Percentiles rank a stretch among this genome's conserved stretches.
Evolutionary conservation across 1,140 invertebrate genomes (phyloP).

Genomic region (Nasonia longicornis): DNA sequence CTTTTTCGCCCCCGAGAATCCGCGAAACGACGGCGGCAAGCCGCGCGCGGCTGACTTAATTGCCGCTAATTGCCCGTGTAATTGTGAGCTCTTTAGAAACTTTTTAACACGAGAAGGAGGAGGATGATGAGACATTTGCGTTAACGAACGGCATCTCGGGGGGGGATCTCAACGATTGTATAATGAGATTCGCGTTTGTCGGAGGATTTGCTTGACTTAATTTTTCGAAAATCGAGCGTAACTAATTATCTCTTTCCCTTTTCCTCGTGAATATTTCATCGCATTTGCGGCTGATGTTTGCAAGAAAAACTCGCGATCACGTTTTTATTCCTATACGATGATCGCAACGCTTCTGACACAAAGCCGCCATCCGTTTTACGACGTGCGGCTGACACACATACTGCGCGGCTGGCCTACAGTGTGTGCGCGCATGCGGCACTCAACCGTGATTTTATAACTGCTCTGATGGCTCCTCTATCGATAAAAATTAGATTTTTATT

Average conservation of each 20-base stretch:
- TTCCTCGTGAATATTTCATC: too few relatives aligned
- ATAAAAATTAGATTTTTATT: slow-evolving; percentile 41
- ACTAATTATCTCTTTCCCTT: background rate
- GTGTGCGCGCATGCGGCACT: background rate
- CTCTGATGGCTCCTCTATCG: slow-evolving; percentile 14
- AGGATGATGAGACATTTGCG: slow-evolving; percentile 1
- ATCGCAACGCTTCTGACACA: background rate
- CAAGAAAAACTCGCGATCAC: background rate
- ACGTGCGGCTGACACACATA: slow-evolving; percentile 1
- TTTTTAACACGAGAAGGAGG: slow-evolving; percentile 10
- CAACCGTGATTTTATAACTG: slow-evolving; percentile 49
- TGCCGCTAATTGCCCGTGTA: slow-evolving; percentile 27
- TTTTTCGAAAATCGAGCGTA: background rate
- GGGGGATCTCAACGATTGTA: background rate
- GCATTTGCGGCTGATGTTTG: too few relatives aligned
- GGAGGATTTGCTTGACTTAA: background rate
- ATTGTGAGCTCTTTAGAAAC: slow-evolving; percentile 8
- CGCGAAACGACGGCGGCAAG: background rate
- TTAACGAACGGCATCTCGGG: slow-evolving; percentile 2
- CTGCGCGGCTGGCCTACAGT: background rate
- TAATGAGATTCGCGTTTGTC: background rate
- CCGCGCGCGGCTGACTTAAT: background rate
- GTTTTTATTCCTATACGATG: background rate
- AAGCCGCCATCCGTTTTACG: background rate
- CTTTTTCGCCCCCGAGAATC: slow-evolving; percentile 27